Evolutionary conservation across 2,113 vertebrate species (phyloP).

Genomic region (Bubo blakistoni): DNA sequence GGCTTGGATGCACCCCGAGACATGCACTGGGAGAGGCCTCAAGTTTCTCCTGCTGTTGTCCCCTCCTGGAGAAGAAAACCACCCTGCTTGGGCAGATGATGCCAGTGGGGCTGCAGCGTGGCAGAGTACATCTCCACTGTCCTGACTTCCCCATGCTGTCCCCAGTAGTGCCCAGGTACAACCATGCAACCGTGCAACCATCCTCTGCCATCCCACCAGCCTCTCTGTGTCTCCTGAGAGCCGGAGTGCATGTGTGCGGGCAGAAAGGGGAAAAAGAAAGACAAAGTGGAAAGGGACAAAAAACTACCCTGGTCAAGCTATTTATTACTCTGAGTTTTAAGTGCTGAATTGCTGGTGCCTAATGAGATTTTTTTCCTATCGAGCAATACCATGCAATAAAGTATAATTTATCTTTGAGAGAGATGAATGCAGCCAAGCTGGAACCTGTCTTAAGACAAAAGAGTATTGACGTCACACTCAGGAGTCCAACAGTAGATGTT

Average conservation of each 20-base stretch:
- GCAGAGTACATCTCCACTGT: neutral
- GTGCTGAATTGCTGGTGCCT: neutral
- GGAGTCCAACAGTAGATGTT: neutral
- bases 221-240: neutral
- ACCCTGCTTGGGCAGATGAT: neutral
- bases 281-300: neutral
- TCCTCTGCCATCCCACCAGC: neutral
- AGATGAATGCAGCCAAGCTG: neutral
- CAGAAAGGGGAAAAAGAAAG: neutral
- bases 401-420: neutral
- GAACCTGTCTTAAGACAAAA: neutral
- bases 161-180: neutral
- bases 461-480: neutral
- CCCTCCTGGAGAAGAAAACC: neutral
- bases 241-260: accelerated
- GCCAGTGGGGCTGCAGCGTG: neutral
- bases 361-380: neutral
- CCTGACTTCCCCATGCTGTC: neutral
- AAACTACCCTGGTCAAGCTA: neutral
- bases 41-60: neutral
- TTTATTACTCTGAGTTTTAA: neutral
- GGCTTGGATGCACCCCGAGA: neutral
- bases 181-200: neutral
- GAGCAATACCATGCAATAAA: neutral
- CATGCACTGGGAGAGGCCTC: neutral